These are phyloP conservation scores for Ennomos fuscantarius DNA, from an alignment of 2,888 invertebrate genomes.

Conservation along the genomic window DNA sequence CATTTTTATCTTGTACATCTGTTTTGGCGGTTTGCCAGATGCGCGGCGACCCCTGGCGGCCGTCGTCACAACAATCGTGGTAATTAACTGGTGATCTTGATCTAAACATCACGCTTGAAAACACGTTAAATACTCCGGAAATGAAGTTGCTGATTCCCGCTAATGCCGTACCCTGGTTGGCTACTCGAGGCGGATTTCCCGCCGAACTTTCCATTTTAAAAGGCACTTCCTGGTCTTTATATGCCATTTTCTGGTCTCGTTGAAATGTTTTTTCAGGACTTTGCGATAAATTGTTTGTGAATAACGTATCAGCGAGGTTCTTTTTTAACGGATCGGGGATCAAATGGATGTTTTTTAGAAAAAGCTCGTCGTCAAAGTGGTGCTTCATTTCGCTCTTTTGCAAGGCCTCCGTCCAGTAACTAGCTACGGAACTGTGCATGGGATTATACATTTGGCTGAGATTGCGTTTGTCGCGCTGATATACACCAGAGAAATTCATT, in stretches of 20 bases:
- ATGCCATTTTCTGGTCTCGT: conserved; percentile 22
- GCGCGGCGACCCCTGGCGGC: conserved; percentile 54
- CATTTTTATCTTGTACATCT: conserved; percentile 68
- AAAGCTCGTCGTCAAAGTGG: conserved; percentile 56
- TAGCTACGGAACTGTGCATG: conserved; percentile 58
- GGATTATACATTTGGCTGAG: conserved; percentile 50
- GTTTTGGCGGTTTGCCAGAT: conserved; percentile 66
- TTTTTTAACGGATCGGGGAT: conserved; percentile 72
- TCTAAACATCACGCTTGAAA: conserved; percentile 65
- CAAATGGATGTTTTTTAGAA: conserved; percentile 62
- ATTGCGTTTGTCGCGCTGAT: conserved; percentile 65
- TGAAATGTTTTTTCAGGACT: conserved; percentile 31
- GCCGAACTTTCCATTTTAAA: conserved; percentile 6
- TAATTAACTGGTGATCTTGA: conserved; percentile 49
- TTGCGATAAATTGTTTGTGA: conserved; percentile 43
- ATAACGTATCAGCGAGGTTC: conserved; percentile 71
- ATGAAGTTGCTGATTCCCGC: conserved; percentile 67
- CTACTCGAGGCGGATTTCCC: conserved; percentile 16
- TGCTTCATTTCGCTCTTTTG: conserved; percentile 59
- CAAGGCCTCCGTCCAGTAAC: conserved; percentile 62
- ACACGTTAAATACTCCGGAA: conserved; percentile 66
- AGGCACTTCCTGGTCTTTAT: conserved; percentile 31
- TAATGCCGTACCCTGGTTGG: conserved; percentile 42
- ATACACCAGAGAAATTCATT: conserved; percentile 64
- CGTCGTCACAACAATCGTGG: conserved; percentile 58